Conservation (phyloP, 1,140 invertebrate genomes). For the Scylla paramamosain region DNA sequence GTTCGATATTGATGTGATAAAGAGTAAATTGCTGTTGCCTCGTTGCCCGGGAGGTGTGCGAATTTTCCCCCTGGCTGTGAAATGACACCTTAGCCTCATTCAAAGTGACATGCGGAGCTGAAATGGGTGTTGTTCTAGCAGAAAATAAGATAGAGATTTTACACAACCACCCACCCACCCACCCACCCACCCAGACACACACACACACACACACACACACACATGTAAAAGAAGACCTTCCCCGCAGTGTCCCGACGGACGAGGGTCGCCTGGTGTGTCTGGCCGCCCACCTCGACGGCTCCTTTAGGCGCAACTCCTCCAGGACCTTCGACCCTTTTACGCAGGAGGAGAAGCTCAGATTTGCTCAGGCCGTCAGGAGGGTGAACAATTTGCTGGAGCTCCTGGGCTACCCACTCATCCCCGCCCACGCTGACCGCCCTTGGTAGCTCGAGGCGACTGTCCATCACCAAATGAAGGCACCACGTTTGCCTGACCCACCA, state of each 20-base stretch:
- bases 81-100: too few species aligned
- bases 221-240: background rate
- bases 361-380: slow-evolving; percentile 35
- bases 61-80: too few species aligned
- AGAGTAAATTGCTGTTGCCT: too few species aligned
- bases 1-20: too few species aligned
- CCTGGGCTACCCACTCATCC: slow-evolving; percentile 35
- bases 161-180: too few species aligned
- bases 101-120: too few species aligned
- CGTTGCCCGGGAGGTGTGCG: too few species aligned
- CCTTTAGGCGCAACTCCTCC: slow-evolving; percentile 29
- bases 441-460: background rate
- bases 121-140: too few species aligned
- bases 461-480: background rate
- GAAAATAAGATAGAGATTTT: too few species aligned
- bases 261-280: slow-evolving; percentile 44
- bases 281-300: slow-evolving; percentile 29
- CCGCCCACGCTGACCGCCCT: background rate
- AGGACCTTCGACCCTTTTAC: slow-evolving; percentile 51
- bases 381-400: slow-evolving; percentile 27
- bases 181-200: too few species aligned
- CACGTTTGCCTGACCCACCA: background rate
- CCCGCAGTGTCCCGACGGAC: slow-evolving; percentile 28
- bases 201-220: too few species aligned
- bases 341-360: slow-evolving; percentile 42